These are phyloP conservation scores for Galerucella calmariensis DNA, from an alignment of 2,888 invertebrate species.

Conservation along the genomic window DNA sequence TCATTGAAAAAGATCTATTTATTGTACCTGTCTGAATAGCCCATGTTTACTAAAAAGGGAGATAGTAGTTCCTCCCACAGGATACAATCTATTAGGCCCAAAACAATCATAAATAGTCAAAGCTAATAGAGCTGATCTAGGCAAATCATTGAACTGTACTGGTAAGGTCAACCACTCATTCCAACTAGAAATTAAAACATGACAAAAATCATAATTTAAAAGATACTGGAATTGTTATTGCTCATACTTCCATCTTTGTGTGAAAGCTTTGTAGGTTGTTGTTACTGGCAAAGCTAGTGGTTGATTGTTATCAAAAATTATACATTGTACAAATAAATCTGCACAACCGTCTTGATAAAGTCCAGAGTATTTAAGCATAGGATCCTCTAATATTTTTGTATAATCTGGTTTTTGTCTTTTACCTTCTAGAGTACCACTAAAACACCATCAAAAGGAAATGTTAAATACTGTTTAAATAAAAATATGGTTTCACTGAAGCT, in stretches of 20 bases:
- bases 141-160: conserved; percentile 89
- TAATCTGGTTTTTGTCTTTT: conserved; percentile 87
- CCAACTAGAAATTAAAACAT: conserved; percentile 76
- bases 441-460: conserved; percentile 46
- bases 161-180: conserved; percentile 97
- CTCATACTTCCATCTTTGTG: conserved; percentile 87
- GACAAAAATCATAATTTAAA: background rate
- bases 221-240: background rate
- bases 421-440: conserved; percentile 93
- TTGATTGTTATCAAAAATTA: conserved; percentile 83
- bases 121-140: conserved; percentile 85
- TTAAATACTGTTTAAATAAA: conserved; percentile 7
- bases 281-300: conserved; percentile 87
- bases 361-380: conserved; percentile 91
- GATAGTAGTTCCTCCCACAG: conserved; percentile 93
- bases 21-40: conserved; percentile 80
- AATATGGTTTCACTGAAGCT: conserved; percentile 61
- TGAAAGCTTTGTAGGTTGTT: conserved; percentile 93
- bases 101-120: conserved; percentile 93
- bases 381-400: conserved; percentile 87
- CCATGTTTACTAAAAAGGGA: conserved; percentile 95
- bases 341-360: conserved; percentile 86
- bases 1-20: background rate
- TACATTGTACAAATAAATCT: conserved; percentile 88
- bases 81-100: conserved; percentile 83